phyloP scores from a whole-genome alignment of 2,113 vertebrate genomes.

The Oryzias javanicus region DNA sequence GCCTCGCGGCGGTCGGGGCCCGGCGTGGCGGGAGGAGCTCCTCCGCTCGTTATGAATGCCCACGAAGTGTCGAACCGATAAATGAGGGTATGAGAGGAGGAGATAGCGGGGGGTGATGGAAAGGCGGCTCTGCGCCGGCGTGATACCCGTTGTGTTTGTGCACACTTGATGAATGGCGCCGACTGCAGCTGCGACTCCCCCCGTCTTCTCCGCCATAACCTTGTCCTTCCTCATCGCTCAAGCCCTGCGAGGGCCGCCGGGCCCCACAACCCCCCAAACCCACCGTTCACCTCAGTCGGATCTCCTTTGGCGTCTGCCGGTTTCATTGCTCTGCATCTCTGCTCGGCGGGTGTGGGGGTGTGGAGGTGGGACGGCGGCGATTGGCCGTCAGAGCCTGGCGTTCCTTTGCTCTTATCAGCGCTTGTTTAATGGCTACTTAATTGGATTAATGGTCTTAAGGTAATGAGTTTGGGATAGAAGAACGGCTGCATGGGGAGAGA shows the following conservation, averaged over 20 bases:
- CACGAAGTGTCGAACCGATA: conserved; percentile 8
- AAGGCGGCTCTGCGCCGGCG: conserved; percentile 27
- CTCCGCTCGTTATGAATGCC: conserved; percentile 17
- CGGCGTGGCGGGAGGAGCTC: too few relatives aligned
- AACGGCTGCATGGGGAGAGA: conserved; percentile 3
- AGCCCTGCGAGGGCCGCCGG: conserved; percentile 21
- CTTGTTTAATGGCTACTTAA: conserved; percentile 78
- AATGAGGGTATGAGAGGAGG: conserved; percentile 15
- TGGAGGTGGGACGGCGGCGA: conserved; percentile 56
- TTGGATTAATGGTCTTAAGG: conserved; percentile 73
- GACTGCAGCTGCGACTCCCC: conserved; percentile 49
- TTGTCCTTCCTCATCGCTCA: conserved; percentile 74
- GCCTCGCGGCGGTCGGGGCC: background rate
- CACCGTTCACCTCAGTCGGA: too few relatives aligned
- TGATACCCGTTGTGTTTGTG: conserved; percentile 4
- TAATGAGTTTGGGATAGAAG: conserved; percentile 65
- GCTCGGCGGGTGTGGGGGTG: conserved; percentile 36
- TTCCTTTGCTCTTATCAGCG: conserved; percentile 73
- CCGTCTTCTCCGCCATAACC: conserved; percentile 61
- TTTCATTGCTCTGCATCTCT: conserved; percentile 26
- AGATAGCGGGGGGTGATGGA: background rate
- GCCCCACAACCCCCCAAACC: background rate
- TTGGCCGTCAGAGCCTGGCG: conserved; percentile 67
- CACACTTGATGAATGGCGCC: conserved; percentile 53
- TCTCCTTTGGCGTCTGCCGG: conserved; percentile 5